Conservation (phyloP, 2,797 vertebrate species). For the Chiloscyllium punctatum region DNA sequence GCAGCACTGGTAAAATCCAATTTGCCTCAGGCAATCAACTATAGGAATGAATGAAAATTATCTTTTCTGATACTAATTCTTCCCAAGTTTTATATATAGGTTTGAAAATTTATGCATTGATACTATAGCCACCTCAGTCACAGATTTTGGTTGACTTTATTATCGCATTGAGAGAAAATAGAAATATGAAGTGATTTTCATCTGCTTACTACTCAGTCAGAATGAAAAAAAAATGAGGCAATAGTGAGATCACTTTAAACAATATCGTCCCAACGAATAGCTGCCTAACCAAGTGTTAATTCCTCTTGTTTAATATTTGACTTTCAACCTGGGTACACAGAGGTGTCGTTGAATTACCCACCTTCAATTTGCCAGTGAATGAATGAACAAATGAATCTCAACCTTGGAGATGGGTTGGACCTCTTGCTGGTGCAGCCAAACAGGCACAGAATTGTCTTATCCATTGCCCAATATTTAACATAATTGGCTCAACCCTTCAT, state of each 20-base stretch:
- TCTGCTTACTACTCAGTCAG: neutral
- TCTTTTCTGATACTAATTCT: neutral
- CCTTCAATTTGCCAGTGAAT: neutral
- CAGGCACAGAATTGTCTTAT: neutral
- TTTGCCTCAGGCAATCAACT: neutral
- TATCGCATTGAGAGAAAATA: neutral
- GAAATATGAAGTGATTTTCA: neutral
- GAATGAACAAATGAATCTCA: neutral
- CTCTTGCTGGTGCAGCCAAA: neutral
- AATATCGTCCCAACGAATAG: neutral
- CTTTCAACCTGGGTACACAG: neutral
- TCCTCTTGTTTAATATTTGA: neutral
- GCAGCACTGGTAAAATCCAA: neutral
- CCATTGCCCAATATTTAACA: neutral
- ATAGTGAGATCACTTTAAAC: neutral
- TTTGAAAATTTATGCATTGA: neutral
- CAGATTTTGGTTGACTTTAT: neutral
- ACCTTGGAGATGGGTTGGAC: neutral
- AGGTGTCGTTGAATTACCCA: neutral
- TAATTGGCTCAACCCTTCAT: neutral
- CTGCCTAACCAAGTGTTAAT: neutral
- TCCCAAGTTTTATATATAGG: neutral
- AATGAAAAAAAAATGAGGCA: neutral
- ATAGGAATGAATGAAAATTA: neutral
- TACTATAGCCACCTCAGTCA: neutral